These are phyloP conservation scores for Trypoxylus dichotomus DNA, from an alignment of 1,140 invertebrate genomes.

Conservation along the genomic window DNA sequence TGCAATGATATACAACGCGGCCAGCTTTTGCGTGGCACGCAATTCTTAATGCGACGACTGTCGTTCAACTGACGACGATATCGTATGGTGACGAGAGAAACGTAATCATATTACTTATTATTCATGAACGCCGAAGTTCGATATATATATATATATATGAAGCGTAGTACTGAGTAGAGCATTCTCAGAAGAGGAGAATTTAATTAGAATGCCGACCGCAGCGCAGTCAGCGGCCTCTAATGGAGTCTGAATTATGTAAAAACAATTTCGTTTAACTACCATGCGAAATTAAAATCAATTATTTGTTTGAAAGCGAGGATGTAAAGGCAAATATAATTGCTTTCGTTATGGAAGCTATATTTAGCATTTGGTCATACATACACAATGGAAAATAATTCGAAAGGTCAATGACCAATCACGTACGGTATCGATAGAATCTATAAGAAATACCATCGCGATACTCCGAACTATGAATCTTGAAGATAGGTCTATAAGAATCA, in stretches of 20 bases:
- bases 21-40: not conserved
- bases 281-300: slow-evolving; percentile 20
- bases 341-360: not conserved
- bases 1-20: not conserved
- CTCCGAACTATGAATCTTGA: too few species aligned
- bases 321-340: not conserved
- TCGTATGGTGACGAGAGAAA: not conserved
- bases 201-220: slow-evolving; percentile 1
- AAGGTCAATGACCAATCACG: too few species aligned
- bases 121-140: not conserved
- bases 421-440: too few species aligned
- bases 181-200: slow-evolving; percentile 14
- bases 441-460: too few species aligned
- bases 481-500: too few species aligned
- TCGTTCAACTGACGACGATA: not conserved
- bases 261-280: slow-evolving; percentile 22
- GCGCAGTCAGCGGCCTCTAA: not conserved
- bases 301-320: not conserved
- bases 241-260: slow-evolving; percentile 20
- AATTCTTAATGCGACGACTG: not conserved
- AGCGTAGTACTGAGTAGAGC: not conserved
- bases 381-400: too few species aligned
- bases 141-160: too few species aligned
- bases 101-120: slow-evolving; percentile 14
- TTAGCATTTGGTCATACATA: not conserved